phyloP scores from a whole-genome alignment of 2,113 vertebrate species.

The Regulus satrapa region DNA sequence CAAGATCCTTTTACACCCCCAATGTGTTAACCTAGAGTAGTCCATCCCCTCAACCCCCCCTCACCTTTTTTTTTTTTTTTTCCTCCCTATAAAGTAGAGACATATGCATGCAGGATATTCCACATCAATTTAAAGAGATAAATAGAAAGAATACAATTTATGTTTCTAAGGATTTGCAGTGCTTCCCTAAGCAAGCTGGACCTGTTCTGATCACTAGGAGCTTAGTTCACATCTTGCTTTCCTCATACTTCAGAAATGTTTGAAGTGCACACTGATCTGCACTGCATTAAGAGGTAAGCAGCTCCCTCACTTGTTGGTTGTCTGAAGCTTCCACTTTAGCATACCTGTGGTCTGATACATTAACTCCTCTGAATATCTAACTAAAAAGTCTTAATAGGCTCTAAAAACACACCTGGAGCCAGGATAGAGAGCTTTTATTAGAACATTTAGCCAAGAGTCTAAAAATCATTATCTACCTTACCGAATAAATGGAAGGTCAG shows the following conservation, averaged over 20 bases:
- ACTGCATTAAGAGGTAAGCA: not conserved
- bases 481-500: not conserved
- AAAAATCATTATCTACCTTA: not conserved
- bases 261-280: not conserved
- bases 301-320: not conserved
- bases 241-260: not conserved
- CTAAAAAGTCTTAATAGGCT: not conserved
- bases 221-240: not conserved
- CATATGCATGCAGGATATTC: not conserved
- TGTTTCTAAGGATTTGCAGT: not conserved
- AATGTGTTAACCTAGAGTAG: not conserved
- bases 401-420: not conserved
- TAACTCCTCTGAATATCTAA: not conserved
- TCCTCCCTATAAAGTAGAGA: not conserved
- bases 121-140: not conserved
- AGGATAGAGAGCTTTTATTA: not conserved
- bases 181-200: not conserved
- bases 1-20: not conserved
- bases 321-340: not conserved
- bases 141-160: not conserved
- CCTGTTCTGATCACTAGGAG: not conserved
- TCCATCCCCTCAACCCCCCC: fast-evolving
- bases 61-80: not conserved
- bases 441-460: not conserved
- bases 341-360: not conserved